Conservation (phyloP, 2,888 invertebrate species). For the Vesta saturnalis region DNA sequence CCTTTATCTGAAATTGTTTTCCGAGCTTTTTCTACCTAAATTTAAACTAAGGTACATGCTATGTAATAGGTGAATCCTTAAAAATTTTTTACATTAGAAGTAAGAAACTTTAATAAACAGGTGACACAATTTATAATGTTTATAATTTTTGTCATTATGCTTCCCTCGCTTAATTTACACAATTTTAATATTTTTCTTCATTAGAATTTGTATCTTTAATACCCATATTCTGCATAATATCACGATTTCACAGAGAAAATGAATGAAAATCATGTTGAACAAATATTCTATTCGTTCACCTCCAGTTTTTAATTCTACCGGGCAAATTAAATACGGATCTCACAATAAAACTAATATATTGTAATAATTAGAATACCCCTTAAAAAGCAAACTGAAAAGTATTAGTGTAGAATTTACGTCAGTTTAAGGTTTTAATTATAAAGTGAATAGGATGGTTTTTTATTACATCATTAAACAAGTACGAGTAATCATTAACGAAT, state of each 20-base stretch:
- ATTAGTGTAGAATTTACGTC: constrained; percentile 19
- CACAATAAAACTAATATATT: background rate
- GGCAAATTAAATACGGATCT: background rate
- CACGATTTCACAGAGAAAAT: background rate
- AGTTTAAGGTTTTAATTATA: constrained; percentile 27
- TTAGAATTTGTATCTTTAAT: background rate
- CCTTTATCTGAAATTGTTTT: too few relatives aligned
- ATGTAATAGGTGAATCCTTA: background rate
- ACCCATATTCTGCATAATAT: background rate
- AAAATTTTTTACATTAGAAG: too few relatives aligned
- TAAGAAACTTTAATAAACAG: background rate
- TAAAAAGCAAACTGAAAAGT: constrained; percentile 20
- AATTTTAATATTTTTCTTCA: background rate
- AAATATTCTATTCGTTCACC: background rate
- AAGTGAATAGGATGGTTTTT: constrained; percentile 27
- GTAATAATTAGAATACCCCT: constrained; percentile 31
- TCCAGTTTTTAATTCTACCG: too few relatives aligned
- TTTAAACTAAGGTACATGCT: too few relatives aligned
- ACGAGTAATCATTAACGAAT: constrained; percentile 29
- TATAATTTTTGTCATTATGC: background rate
- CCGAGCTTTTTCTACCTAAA: too few relatives aligned
- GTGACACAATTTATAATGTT: background rate
- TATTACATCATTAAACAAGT: constrained; percentile 36
- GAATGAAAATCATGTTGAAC: constrained; percentile 2
- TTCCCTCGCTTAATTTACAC: background rate